Evolutionary conservation across 2,797 vertebrate genomes (phyloP), one percentile per base, ranked within the genome.

Genomic region (Sparidentex hasta): DNA sequence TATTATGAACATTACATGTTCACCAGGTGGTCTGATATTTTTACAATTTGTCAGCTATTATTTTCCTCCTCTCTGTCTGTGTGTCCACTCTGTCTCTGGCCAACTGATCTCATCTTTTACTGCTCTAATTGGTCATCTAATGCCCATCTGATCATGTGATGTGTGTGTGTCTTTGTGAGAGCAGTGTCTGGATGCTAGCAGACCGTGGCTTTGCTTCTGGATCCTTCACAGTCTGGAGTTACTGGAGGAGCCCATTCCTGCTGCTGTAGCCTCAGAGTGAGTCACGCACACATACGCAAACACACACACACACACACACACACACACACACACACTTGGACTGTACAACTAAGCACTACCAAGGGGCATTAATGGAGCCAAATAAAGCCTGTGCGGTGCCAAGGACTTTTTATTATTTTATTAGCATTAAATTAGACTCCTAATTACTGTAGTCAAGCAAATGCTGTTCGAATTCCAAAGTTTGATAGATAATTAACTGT

Each of bases 151-250:
- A 73, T 78, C 66, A 20, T 83, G 52, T 80, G 62, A 27, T 51
- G 25, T 57, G 55, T 20, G 41, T 74, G 58, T 67, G 7, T 73
- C 1, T 64, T 1, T 81, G 70, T 85, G 74, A 12, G 52, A 46
- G 48, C 80, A 98, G 98, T 99, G 98, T 92, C 94, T 99, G 94
- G 98, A 99, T 29, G 98, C 91, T 7, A 84, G 94, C 89, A 91
- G 92, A 81, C 92, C 93, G 21, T 93, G 93, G 88, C 93, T 93
- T 46, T 95, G 90, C 90, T 96, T 95, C 89, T 96, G 95, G 95
- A 96, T 96, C 82, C 94, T 96, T 85, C 96, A 99, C 95, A 98
- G 98, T 92, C 84, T 99, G 95, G 97, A 98, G 84, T 93, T 99
- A 67, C 94, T 99, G 6, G 97, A 97, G 1, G 97, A 99, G 77